These are phyloP conservation scores for Patella caerulea DNA, from an alignment of 2,888 invertebrate genomes.

Conservation along the genomic window DNA sequence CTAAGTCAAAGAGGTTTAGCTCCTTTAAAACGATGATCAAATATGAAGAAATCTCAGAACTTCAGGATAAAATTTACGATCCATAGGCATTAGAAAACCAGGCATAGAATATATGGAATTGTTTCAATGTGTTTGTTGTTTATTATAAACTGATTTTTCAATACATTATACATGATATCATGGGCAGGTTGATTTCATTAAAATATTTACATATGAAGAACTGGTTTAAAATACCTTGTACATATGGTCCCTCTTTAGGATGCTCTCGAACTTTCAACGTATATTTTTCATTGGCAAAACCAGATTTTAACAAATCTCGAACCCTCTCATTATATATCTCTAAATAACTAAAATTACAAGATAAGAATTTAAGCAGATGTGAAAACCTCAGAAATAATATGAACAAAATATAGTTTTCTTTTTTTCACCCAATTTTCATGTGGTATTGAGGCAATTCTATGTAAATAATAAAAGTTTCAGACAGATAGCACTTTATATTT, in stretches of 20 bases:
- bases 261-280: constrained; percentile 85
- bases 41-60: no score
- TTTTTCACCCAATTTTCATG: neutral
- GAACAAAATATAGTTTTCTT: neutral
- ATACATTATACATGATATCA: no score
- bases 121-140: no score
- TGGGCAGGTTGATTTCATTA: no score
- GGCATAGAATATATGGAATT: no score
- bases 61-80: neutral
- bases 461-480: no score
- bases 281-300: constrained; percentile 73
- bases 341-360: constrained; percentile 77
- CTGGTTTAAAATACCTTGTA: constrained; percentile 78
- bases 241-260: constrained; percentile 84
- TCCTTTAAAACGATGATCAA: no score
- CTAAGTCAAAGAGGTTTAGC: no score
- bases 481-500: no score
- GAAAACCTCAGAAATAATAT: neutral
- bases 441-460: neutral
- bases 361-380: neutral
- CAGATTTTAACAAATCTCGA: constrained; percentile 78
- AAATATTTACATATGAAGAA: no score
- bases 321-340: constrained; percentile 90
- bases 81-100: no score
- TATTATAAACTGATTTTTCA: no score